Evolutionary conservation across 2,113 vertebrate genomes (phyloP).

Genomic region (Himantopus leucocephalus): DNA sequence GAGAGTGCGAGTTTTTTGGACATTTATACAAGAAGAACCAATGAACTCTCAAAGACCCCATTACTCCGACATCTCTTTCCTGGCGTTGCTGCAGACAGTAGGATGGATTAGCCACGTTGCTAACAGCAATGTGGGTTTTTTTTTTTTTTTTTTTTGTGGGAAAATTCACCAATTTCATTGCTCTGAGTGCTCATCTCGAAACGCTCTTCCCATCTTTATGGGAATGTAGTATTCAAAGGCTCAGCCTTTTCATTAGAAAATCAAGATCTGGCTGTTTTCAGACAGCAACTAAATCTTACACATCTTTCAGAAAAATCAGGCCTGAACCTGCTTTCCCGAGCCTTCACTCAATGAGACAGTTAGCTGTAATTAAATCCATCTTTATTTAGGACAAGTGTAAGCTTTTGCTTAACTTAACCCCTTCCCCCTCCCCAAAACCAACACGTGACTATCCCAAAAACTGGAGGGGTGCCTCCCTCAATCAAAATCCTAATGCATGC

Average conservation of each 20-base stretch:
- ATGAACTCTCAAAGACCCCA: not conserved
- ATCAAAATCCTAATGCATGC: not conserved
- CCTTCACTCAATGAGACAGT: not conserved
- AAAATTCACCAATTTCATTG: not conserved
- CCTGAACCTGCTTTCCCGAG: not conserved
- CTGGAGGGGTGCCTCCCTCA: not conserved
- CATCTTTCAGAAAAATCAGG: not conserved
- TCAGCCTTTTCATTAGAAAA: not conserved
- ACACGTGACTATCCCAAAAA: not conserved
- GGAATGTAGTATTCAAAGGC: not conserved
- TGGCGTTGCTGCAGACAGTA: rapidly evolving
- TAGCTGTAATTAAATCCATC: not conserved
- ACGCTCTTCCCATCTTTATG: not conserved
- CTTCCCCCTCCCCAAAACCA: not conserved
- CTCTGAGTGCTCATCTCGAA: not conserved
- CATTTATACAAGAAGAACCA: not conserved
- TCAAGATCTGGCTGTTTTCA: not conserved
- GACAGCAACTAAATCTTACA: not conserved
- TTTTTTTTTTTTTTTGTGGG: not conserved
- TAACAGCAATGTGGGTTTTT: not conserved
- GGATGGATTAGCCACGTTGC: not conserved
- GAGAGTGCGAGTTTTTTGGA: not conserved
- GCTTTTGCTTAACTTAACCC: not conserved
- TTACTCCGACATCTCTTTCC: not conserved
- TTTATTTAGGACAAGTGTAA: not conserved